Evolutionary conservation across 2,888 invertebrate genomes (phyloP), one percentile per base, ranked within the genome.

Genomic region (Drosophila fungiperda): DNA sequence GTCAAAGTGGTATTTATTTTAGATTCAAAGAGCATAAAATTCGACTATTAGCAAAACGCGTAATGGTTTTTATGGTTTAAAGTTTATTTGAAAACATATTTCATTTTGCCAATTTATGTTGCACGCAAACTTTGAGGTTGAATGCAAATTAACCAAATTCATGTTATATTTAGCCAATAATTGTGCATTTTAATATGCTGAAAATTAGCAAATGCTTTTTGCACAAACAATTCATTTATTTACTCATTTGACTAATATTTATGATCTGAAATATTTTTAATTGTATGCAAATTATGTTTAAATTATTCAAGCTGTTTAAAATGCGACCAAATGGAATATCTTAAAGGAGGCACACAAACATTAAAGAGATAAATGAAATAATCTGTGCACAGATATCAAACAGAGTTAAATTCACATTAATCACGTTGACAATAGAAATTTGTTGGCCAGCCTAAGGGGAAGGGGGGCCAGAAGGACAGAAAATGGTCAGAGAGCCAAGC

Each of bases 381-480:
- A 63, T 53, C 74, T 60, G 9, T 40, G 35, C 20, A 57, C 42
- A 33, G 57, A 33, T 50, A 50, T 40, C 49, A 78, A 78, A 75
- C 68, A 49, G 62, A 71, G 64, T 65, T 45, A 59, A 71, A 71
- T 75, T 71, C 61, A 26, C 71, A 75, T 78, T 78, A 78, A 78
- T 78, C 77, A 78, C 64, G 75, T 65, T 65, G 67, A 65, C 71
- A 75, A 57, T 64, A 63, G 26, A 65, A 59, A 71, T 66, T 74
- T 78, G 77, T 58, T 73, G 38, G 61, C 35, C 53, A 63, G 59
- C 48, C 50, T 55, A 29, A 65, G n/a, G 35, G 33, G 52, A 2
- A 3, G 11, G 12, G 6, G 20, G 42, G 20, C 2, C 12, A 12
- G 12, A 3, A 12, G 20, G 7, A 45, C 23, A 23, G 23, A 7